phyloP scores from a whole-genome alignment of 1,140 invertebrate genomes.

The Tetramorium alpestre region DNA sequence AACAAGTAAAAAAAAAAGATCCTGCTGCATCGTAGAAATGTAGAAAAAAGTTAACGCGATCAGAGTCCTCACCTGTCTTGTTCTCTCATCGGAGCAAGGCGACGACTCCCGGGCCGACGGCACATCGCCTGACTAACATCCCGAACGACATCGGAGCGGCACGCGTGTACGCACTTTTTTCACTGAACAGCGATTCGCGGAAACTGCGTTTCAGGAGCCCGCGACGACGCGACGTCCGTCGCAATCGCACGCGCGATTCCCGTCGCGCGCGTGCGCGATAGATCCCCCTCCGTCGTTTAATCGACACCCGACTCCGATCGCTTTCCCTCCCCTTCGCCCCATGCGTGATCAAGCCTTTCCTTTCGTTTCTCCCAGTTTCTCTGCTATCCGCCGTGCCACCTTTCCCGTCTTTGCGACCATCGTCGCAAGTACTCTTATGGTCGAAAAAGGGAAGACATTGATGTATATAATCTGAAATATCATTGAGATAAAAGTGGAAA shows the following conservation, averaged over 20 bases:
- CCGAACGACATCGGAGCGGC: constrained; percentile 46
- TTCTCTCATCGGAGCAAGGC: constrained; percentile 58
- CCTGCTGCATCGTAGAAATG: not conserved
- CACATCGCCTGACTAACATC: constrained; percentile 49
- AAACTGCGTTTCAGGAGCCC: constrained; percentile 85
- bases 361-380: not conserved
- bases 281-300: constrained; percentile 34
- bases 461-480: not conserved
- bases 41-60: not conserved
- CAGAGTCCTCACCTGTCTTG: constrained; percentile 25
- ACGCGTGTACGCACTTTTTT: constrained; percentile 79
- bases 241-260: constrained; percentile 70
- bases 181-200: constrained; percentile 81
- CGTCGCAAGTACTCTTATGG: not conserved
- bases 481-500: not conserved
- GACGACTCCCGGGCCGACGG: constrained; percentile 12
- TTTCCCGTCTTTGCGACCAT: not conserved
- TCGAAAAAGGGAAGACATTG: not conserved
- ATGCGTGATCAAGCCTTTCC: constrained; percentile 40
- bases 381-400: not conserved
- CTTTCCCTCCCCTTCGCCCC: not conserved
- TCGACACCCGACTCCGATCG: constrained; percentile 44
- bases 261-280: constrained; percentile 73
- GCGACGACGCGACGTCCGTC: constrained; percentile 67
- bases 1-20: not conserved